phyloP scores from a whole-genome alignment of 2,113 vertebrate genomes.

The Tamias sibiricus region DNA sequence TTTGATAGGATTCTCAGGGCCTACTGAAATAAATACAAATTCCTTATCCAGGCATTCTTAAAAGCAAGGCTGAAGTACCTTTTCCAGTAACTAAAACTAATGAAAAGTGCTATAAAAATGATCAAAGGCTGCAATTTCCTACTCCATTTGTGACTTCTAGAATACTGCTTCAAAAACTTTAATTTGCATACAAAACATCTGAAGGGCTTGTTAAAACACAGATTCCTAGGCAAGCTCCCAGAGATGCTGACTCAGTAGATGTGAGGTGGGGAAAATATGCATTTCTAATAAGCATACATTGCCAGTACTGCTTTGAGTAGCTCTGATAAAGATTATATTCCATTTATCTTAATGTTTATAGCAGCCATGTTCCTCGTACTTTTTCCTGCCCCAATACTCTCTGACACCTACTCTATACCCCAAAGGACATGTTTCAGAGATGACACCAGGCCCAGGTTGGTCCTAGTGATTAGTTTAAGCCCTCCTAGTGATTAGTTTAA shows the following conservation, averaged over 20 bases:
- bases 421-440: slow-evolving; percentile 20
- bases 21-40: slow-evolving; percentile 55
- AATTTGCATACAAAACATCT: slow-evolving; percentile 39
- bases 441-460: background rate
- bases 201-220: slow-evolving; percentile 57
- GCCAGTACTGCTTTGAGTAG: slow-evolving; percentile 44
- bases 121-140: slow-evolving; percentile 40
- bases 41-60: background rate
- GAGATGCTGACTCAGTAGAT: slow-evolving; percentile 38
- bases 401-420: background rate
- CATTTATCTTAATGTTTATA: slow-evolving; percentile 17
- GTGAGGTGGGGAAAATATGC: background rate
- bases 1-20: background rate
- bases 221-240: slow-evolving; percentile 44
- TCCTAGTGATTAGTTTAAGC: no score
- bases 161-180: slow-evolving; percentile 52
- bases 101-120: slow-evolving; percentile 23
- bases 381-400: background rate
- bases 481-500: slow-evolving; percentile 3
- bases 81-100: slow-evolving; percentile 17
- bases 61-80: slow-evolving; percentile 19
- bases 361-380: background rate
- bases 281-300: slow-evolving; percentile 33
- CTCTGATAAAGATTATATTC: slow-evolving; percentile 30
- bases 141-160: slow-evolving; percentile 35